Evolutionary conservation across 2,888 invertebrate species (phyloP).

Genomic region (Drosophila merina): DNA sequence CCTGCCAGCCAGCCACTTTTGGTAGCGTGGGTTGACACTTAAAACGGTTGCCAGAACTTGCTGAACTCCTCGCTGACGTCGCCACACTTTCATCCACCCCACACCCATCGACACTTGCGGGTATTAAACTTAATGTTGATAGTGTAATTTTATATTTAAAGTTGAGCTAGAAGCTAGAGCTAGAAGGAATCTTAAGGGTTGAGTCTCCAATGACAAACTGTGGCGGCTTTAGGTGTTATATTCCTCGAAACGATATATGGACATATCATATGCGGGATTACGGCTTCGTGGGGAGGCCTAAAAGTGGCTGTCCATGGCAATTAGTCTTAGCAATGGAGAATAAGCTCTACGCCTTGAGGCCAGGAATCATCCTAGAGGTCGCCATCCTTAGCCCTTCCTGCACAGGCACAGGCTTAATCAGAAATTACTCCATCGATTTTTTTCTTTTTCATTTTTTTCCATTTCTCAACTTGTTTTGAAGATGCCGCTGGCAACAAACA

Average conservation of each 20-base stretch:
- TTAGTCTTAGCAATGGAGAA: not conserved
- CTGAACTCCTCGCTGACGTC: conserved; percentile 25
- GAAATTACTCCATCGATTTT: conserved; percentile 75
- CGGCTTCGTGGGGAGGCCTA: not conserved
- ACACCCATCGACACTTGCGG: conserved; percentile 71
- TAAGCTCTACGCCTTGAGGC: not conserved
- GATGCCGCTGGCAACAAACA: conserved; percentile 64
- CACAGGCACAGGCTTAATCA: conserved; percentile 53
- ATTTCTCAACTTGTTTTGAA: conserved; percentile 52
- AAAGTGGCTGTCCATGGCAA: conserved; percentile 18
- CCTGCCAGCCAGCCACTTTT: conserved; percentile 67
- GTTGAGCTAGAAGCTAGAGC: conserved; percentile 24
- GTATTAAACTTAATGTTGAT: conserved; percentile 80
- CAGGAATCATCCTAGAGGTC: not conserved
- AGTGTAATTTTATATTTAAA: conserved; percentile 80
- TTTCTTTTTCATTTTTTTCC: conserved; percentile 52
- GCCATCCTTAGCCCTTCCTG: conserved; percentile 33
- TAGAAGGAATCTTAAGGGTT: conserved; percentile 66
- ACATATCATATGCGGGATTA: not conserved
- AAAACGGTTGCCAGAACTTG: conserved; percentile 66
- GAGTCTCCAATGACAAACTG: conserved; percentile 38
- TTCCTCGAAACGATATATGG: too few species aligned
- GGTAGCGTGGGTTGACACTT: conserved; percentile 63
- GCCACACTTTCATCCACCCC: conserved; percentile 3
- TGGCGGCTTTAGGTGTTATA: not conserved